Conservation (phyloP, 2,797 vertebrate species). For the Notoglanidium macrostoma region DNA sequence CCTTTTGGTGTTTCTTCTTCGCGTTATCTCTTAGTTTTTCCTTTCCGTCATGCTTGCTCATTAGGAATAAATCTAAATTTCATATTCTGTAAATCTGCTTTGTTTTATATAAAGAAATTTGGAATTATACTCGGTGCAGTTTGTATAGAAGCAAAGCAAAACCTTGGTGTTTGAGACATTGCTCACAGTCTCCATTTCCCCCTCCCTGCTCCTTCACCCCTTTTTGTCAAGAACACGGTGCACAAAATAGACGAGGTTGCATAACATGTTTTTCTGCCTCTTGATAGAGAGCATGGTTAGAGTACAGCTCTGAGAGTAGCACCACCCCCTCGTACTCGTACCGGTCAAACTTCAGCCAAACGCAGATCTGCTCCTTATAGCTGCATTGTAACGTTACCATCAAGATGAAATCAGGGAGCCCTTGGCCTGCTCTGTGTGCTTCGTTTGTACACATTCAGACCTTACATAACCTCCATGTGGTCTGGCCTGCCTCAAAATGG, state of each 20-base stretch:
- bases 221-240: slow-evolving; percentile 56
- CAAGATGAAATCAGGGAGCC: not conserved
- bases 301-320: slow-evolving; percentile 25
- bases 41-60: not conserved
- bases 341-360: slow-evolving; percentile 28
- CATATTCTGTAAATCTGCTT: not conserved
- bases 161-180: not conserved
- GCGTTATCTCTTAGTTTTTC: not conserved
- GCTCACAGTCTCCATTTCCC: not conserved
- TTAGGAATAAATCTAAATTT: not conserved
- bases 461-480: slow-evolving; percentile 17
- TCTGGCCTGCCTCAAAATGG: slow-evolving; percentile 31
- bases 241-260: slow-evolving; percentile 61
- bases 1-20: not conserved
- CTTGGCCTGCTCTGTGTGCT: not conserved
- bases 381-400: not conserved
- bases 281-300: slow-evolving; percentile 32
- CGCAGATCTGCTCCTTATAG: not conserved
- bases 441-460: slow-evolving; percentile 23
- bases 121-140: not conserved
- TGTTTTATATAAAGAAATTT: not conserved
- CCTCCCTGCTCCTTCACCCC: slow-evolving; percentile 40
- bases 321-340: not conserved
- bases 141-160: not conserved
- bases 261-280: slow-evolving; percentile 72